phyloP scores from a whole-genome alignment of 2,888 invertebrate species.

The Lapara coniferarum region DNA sequence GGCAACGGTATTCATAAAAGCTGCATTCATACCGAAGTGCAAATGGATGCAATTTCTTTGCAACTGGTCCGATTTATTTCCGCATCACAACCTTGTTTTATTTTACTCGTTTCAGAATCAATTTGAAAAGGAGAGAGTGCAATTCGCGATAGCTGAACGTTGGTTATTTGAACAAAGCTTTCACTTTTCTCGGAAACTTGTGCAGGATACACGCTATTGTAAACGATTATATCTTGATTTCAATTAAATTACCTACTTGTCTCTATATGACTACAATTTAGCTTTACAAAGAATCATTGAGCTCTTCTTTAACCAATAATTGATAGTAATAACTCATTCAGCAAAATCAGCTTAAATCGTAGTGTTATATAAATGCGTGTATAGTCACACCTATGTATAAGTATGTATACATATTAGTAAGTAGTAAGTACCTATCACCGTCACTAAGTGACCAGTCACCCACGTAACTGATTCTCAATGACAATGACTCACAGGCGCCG shows the following conservation, averaged over 20 bases:
- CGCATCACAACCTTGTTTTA: background rate
- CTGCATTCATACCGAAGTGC: too few species aligned
- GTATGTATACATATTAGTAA: background rate
- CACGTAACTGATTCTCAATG: slow-evolving; percentile 21
- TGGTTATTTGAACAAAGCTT: background rate
- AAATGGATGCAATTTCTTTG: background rate
- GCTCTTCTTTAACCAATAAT: too few species aligned
- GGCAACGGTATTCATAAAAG: too few species aligned
- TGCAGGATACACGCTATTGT: slow-evolving; percentile 1
- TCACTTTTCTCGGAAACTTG: slow-evolving; percentile 19
- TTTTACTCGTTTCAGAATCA: background rate
- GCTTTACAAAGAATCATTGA: too few species aligned
- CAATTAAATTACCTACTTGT: background rate
- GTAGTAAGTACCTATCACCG: too few species aligned
- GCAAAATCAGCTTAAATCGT: too few species aligned
- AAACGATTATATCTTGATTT: background rate
- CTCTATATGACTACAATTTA: too few species aligned
- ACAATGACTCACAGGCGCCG: slow-evolving; percentile 19
- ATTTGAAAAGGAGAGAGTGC: slow-evolving; percentile 9
- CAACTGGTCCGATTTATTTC: background rate
- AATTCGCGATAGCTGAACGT: background rate
- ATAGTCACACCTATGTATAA: background rate
- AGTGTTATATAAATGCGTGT: too few species aligned
- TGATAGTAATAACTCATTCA: too few species aligned
- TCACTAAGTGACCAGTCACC: slow-evolving; percentile 10